Percentiles rank a stretch among this genome's conserved stretches.
These are phyloP conservation scores for Trematomus loennbergii DNA, from an alignment of 2,113 vertebrate genomes.

Conservation along the genomic window DNA sequence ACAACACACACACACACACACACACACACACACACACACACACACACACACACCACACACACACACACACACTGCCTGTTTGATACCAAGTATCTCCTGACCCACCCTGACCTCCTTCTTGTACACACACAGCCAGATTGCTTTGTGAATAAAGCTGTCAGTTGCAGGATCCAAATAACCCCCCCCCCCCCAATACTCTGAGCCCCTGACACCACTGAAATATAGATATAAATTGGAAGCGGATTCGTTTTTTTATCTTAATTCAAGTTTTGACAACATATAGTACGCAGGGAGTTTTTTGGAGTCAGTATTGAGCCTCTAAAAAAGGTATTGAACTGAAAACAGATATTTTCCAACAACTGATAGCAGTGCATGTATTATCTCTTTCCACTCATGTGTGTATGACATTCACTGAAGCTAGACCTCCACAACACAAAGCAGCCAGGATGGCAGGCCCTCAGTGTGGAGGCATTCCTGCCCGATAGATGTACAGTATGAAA, in stretches of 20 bases:
- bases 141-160: conserved; percentile 99
- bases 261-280: conserved; percentile 96
- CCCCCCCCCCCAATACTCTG: conserved; percentile 88
- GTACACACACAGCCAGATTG: conserved; percentile 96
- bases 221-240: conserved; percentile 98
- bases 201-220: conserved; percentile 94
- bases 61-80: conserved; percentile 60
- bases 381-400: conserved; percentile 3
- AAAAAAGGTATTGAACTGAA: no score
- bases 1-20: conserved; percentile 38
- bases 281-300: conserved; percentile 82
- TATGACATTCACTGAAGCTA: background rate
- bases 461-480: conserved; percentile 16
- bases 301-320: conserved; percentile 8
- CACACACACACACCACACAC: conserved; percentile 27
- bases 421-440: conserved; percentile 11
- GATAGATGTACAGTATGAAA: conserved; percentile 28
- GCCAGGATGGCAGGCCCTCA: background rate
- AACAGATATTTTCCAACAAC: no score
- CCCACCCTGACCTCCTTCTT: conserved; percentile 90
- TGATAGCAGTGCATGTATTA: background rate
- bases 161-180: conserved; percentile 95
- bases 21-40: conserved; percentile 30
- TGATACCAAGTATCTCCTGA: conserved; percentile 86
- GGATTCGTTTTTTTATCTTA: conserved; percentile 97